Base-by-base conservation (phyloP, 2,113 vertebrate species). In the Eubucco bourcierii region DNA sequence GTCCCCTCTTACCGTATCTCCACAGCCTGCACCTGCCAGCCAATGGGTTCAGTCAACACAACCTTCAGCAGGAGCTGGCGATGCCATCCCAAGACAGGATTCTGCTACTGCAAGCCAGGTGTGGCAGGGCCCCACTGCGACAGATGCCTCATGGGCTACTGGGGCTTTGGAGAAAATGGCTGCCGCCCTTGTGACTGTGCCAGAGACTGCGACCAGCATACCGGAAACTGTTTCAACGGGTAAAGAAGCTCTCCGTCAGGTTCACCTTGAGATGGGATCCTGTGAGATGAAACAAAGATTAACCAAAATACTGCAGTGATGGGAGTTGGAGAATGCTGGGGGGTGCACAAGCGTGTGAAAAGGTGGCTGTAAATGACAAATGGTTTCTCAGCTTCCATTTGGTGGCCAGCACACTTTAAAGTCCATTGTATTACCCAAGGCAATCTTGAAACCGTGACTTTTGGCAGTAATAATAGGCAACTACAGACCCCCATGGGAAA, bases 71-170 rank as follows among this genome's bases (percentile, higher is more conserved):
- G 90, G 72, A 96, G 59, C 94, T 96, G 90, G 96, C 96, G 97
- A 92, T 99, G 99, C 95, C 98, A 99, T 71, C 98, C 98, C 20
- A 98, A 97, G 83, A 99, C 97, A 1, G 98, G 98, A 70, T 98
- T 98, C 97, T 99, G 98, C 89, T 98, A 94, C 95, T 99, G 98
- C 96, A 98, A 98, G 75, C 88, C 97, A 2, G 98, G 98, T 10
- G 98, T 98, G 29, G 98, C 97, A 0, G 98, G 98, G 12, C 97
- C 96, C 56, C 94, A 64, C 77, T 99, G 99, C 41, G 97, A 96
- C 64, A 94, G 95, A 75, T 99, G 98, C 79, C 97, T 98, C n/a
- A 85, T 97, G 70, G 98, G 98, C 55, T 98, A 98, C 96, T 98
- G 98, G 98, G 98, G 98, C 59, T 98, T 99, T 63, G 98, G 98